Evolutionary conservation across 2,888 invertebrate genomes (phyloP).

Genomic region (Disparrhopalites patrizii): DNA sequence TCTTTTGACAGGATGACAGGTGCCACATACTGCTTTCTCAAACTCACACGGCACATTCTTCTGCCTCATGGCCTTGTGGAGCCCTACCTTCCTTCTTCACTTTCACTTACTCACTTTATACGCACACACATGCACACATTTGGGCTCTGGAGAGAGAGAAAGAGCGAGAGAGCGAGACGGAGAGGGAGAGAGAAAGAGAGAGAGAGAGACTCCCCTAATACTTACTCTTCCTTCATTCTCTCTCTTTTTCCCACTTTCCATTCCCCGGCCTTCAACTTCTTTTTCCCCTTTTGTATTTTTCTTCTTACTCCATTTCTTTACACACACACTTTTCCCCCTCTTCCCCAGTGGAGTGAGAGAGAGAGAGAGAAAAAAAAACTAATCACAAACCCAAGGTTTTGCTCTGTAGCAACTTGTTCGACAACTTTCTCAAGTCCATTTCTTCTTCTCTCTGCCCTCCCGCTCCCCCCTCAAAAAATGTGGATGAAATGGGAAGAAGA

Average conservation of each 20-base stretch:
- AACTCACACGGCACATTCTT: constrained; percentile 9
- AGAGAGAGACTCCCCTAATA: too few species aligned
- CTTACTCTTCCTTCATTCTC: neutral
- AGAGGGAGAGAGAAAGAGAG: too few species aligned
- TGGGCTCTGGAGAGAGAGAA: too few species aligned
- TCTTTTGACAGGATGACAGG: constrained; percentile 38
- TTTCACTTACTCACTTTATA: too few species aligned
- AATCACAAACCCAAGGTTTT: too few species aligned
- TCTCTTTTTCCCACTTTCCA: neutral
- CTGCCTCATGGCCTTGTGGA: neutral
- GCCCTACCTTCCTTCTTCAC: neutral
- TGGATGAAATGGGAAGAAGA: neutral
- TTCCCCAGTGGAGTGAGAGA: neutral
- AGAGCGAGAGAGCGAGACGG: too few species aligned
- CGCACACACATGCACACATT: too few species aligned
- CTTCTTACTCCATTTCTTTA: neutral
- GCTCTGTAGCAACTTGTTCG: too few species aligned
- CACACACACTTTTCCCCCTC: neutral
- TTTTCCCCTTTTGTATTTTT: neutral
- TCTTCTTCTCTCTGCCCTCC: neutral
- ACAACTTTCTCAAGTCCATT: neutral
- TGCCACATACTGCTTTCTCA: constrained; percentile 28
- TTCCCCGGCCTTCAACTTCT: neutral
- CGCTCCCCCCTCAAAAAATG: neutral
- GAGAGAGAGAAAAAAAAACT: neutral